Percentiles rank a stretch among this genome's conserved stretches.
Evolutionary conservation across 2,113 vertebrate species (phyloP).

Genomic region (Conger conger): DNA sequence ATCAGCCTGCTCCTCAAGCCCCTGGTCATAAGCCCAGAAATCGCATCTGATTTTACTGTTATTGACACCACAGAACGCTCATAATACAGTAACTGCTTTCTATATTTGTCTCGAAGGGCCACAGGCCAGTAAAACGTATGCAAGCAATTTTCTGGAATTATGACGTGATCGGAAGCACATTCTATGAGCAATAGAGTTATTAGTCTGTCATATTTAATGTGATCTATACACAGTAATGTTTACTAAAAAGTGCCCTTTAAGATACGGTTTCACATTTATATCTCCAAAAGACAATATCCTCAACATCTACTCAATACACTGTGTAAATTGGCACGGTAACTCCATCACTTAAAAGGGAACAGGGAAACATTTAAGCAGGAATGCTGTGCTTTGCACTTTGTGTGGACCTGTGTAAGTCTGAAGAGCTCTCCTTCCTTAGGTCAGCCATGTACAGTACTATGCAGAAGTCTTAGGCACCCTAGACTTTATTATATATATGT

Average conservation of each 20-base stretch:
- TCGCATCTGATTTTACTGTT: neutral
- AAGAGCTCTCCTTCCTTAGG: slow-evolving; percentile 8
- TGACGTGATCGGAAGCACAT: neutral
- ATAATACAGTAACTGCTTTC: neutral
- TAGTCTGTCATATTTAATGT: neutral
- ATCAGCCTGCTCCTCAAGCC: neutral
- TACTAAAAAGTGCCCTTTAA: neutral
- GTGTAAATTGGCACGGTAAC: neutral
- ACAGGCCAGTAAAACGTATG: neutral
- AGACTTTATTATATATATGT: no score
- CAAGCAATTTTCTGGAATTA: neutral
- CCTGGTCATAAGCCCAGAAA: neutral
- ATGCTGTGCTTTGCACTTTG: neutral
- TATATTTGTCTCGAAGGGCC: neutral
- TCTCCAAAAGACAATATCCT: neutral
- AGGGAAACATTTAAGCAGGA: neutral
- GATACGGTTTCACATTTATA: neutral
- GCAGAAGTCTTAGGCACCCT: no score
- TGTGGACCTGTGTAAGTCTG: neutral
- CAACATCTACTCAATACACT: no score
- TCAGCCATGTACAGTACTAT: no score
- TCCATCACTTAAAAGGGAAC: neutral
- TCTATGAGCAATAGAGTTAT: neutral
- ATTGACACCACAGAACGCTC: neutral
- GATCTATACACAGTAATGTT: neutral